Evolutionary conservation across 2,113 vertebrate genomes (phyloP).

Genomic region (Eonycteris spelaea): DNA sequence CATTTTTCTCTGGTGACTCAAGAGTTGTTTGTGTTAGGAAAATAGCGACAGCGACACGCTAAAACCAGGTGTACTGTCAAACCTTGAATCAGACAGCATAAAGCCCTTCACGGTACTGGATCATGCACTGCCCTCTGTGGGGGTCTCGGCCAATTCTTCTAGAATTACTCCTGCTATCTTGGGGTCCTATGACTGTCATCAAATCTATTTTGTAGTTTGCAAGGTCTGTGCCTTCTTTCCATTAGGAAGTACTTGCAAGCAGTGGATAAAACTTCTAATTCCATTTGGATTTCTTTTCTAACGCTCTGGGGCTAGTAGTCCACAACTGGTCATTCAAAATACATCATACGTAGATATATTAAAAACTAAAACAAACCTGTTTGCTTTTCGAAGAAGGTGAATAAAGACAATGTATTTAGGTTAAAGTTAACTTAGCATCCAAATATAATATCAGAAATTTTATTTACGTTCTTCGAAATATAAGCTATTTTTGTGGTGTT

Average conservation of each 20-base stretch:
- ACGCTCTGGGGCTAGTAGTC: neutral
- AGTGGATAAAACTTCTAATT: neutral
- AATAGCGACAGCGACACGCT: neutral
- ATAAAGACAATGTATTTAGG: no score
- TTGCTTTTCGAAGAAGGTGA: no score
- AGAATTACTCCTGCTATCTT: neutral
- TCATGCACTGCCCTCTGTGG: fast-evolving
- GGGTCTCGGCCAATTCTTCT: neutral
- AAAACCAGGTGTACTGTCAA: neutral
- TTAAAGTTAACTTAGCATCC: no score
- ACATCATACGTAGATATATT: neutral
- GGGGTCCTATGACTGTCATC: neutral
- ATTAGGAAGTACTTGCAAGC: neutral
- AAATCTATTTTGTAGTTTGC: neutral
- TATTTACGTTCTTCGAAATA: neutral
- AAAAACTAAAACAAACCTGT: neutral
- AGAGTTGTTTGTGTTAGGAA: neutral
- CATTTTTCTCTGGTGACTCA: neutral
- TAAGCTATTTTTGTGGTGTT: neutral
- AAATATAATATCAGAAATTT: neutral
- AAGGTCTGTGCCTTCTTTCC: neutral
- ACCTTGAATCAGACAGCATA: neutral
- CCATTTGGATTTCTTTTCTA: neutral
- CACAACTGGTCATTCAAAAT: neutral
- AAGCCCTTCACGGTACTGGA: neutral